Conservation (phyloP, 1,140 invertebrate genomes). For the Drepana arcuata region DNA sequence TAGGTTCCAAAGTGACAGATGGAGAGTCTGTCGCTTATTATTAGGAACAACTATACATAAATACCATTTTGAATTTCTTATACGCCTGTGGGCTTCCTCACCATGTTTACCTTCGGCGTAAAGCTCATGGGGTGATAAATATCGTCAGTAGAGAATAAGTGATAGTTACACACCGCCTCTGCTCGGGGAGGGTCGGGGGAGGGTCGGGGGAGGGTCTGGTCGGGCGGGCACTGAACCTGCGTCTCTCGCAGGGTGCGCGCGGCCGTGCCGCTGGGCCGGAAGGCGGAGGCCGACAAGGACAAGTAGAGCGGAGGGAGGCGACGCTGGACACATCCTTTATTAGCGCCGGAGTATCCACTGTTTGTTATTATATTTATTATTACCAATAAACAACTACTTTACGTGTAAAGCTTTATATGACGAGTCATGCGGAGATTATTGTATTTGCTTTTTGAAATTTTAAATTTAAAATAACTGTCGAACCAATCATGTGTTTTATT, state of each 20-base stretch:
- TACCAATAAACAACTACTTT: constrained; percentile 58
- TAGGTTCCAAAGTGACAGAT: no score
- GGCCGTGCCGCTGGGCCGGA: constrained; percentile 92
- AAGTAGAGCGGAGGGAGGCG: constrained; percentile 75
- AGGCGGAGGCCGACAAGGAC: constrained; percentile 85
- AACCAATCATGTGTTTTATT: constrained; percentile 38
- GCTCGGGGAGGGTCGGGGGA: no score
- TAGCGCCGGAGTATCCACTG: constrained; percentile 23
- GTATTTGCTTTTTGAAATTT: constrained; percentile 70
- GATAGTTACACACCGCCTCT: no score
- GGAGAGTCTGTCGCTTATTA: no score
- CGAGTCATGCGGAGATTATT: constrained; percentile 66
- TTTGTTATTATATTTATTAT: constrained; percentile 64
- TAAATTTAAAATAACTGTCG: constrained; percentile 69
- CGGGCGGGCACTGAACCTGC: no score
- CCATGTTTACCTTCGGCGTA: no score
- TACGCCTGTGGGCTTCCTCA: no score
- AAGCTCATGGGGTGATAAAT: no score
- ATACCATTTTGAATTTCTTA: no score
- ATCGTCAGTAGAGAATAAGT: no score
- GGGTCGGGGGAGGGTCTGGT: no score
- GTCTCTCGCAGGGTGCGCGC: constrained; percentile 84
- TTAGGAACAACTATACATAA: no score
- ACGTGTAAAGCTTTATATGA: constrained; percentile 70
- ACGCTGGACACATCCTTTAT: neutral